phyloP scores from a whole-genome alignment of 2,113 vertebrate species.

The Psittacara wagleri region DNA sequence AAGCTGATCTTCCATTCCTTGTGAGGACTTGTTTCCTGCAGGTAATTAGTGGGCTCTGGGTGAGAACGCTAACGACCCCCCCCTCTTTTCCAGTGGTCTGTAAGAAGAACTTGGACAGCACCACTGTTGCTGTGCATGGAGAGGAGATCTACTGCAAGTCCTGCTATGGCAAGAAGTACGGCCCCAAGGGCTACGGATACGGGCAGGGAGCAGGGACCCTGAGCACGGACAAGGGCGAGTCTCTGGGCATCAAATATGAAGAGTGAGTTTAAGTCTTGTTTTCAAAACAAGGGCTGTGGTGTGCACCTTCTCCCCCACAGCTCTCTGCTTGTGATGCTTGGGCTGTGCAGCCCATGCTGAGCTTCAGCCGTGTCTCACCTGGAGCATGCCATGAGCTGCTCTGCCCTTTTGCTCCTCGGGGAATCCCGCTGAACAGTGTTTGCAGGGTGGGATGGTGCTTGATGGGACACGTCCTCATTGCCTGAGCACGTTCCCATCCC shows the following conservation, averaged over 20 bases:
- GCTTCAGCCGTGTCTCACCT: not conserved
- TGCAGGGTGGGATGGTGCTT: not conserved
- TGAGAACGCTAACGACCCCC: not conserved
- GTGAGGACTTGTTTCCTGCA: constrained; percentile 21
- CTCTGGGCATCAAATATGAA: constrained; percentile 84
- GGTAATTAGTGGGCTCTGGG: not conserved
- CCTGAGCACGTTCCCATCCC: not conserved
- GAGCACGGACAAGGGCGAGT: constrained; percentile 89
- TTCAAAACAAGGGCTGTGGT: rapidly evolving
- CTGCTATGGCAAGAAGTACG: constrained; percentile 93
- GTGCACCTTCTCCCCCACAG: not conserved
- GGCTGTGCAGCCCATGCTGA: not conserved
- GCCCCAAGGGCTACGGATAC: constrained; percentile 93
- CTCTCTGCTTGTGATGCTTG: not conserved
- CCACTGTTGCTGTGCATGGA: constrained; percentile 86
- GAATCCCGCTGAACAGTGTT: not conserved
- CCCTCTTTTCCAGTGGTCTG: constrained; percentile 83
- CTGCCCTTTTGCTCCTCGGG: not conserved
- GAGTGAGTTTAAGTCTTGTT: constrained; percentile 76
- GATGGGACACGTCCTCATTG: not conserved
- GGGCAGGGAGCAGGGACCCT: constrained; percentile 90
- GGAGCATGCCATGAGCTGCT: not conserved
- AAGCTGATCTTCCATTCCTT: not conserved
- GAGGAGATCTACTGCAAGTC: constrained; percentile 95
- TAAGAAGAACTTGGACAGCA: constrained; percentile 92